Base-by-base conservation (phyloP, 2,888 invertebrate species). In the Lordiphosa andalusiaca region DNA sequence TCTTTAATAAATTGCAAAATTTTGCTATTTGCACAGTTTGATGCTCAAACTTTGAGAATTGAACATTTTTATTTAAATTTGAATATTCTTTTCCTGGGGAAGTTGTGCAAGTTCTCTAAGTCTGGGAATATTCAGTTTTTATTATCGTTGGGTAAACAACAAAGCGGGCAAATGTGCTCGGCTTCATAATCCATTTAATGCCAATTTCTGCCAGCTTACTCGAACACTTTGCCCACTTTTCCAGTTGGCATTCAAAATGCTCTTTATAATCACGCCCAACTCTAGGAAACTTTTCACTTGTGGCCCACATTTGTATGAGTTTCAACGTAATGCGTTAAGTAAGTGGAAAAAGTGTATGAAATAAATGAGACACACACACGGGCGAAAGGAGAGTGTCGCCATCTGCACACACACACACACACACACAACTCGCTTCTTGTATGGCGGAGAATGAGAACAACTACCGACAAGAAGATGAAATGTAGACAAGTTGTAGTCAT, bases 401-500 rank as follows among this genome's bases (percentile, higher is more conserved):
- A 39, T 53, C 41, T 38, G 33, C 58, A 36, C 40, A 40, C 25
- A 67, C 67, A 52, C 23, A 35, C 23, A 35, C 52, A 64, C 53
- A 46, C 30, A 25, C 36, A 19, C 19, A 19, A 19, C 19, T 19
- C 19, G 3, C 19, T 2, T 2, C 19, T 19, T 19, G 19, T 19
- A 2, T 19, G 19, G 19, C 3, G 4, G 19, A 19, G 48, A 42
- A 65, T 35, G 33, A 39, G 48, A 42, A 65, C 58, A 53, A 48
- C 40, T 50, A 48, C 57, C 57, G 59, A 51, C 52, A 67, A 53
- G 65, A 75, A 71, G 77, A 73, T 64, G 75, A 74, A 81, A 77
- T 77, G 77, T 77, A 74, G 77, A 77, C 77, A 77, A 78, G 71
- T 70, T 78, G 82, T 78, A 82, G 78, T 81, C 77, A 72, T 81